Evolutionary conservation across 2,888 invertebrate species (phyloP), one percentile per base, ranked within the genome.

Genomic region (Sceliomorpha sp.): DNA sequence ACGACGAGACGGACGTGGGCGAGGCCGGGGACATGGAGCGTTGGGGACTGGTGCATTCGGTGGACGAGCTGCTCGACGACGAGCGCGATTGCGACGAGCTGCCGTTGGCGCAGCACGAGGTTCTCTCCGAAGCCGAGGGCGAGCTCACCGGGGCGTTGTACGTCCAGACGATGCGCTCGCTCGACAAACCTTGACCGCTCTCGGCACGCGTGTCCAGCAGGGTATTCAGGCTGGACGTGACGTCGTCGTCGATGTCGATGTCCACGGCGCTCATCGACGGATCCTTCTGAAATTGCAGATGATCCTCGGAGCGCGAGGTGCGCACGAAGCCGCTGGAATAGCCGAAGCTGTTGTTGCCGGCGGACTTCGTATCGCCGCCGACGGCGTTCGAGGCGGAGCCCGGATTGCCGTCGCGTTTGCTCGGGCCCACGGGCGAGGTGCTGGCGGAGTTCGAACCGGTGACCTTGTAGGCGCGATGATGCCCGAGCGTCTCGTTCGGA

Each of bases 171-270:
- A 96, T 95, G 79, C 96, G 92, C 88, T 90, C 91, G 82, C 89
- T 89, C 26, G 86, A 83, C 48, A 91, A 89, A 82, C 90, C 91
- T 55, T 90, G 91, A 84, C 90, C 80, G 87, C 84, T 90, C 80
- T 91, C 92, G 62, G 90, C 91, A 76, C 93, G 90, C 44, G 95
- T 96, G 90, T 96, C 96, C 74, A 97, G 90, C 64, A 97, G 90
- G 67, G 96, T 96, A 89, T 98, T 97, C 69, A 98, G 91, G 72
- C 97, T 97, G 87, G 97, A 96, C 83, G 97, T 96, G 83, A 96
- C 94, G 88, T 96, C 96, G 88, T 97, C 97, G 87, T 96, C 97
- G 86, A 97, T 94, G 81, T 97, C 97, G 81, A 96, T 96, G 75
- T 95, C 95, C 74, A 96, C 96, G 70, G 96, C 93, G 82, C 95